A percentile compares a stretch with the other conserved stretches of the same genome.
These are phyloP conservation scores for Pterocles burchelli DNA, from an alignment of 2,113 vertebrate genomes.

Conservation along the genomic window DNA sequence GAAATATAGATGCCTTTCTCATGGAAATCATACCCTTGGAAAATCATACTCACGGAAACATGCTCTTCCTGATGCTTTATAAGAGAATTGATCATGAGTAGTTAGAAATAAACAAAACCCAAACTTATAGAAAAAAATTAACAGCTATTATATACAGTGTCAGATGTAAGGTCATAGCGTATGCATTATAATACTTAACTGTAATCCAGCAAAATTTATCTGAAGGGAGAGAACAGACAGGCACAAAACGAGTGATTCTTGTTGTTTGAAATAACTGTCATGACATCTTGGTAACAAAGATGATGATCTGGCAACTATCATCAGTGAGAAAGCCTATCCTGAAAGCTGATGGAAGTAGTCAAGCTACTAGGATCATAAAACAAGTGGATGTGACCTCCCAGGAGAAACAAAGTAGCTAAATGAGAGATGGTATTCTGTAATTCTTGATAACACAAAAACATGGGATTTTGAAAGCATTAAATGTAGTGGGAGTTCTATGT, in stretches of 20 bases:
- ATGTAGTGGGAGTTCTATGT: not conserved
- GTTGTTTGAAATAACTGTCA: not conserved
- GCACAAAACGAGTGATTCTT: not conserved
- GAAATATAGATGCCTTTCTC: not conserved
- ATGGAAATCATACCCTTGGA: not conserved
- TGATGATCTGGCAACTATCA: not conserved
- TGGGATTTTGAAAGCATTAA: not conserved
- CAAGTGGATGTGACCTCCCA: not conserved
- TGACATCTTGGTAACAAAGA: not conserved
- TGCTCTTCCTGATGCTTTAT: not conserved
- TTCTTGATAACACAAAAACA: not conserved
- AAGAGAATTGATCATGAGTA: not conserved
- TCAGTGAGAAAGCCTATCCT: not conserved
- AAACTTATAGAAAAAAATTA: not conserved
- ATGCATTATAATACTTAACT: not conserved
- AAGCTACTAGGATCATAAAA: not conserved
- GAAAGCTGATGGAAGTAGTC: not conserved
- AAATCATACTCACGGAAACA: not conserved
- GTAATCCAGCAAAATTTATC: not conserved
- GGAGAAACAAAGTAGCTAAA: not conserved
- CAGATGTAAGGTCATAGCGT: not conserved
- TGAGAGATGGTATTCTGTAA: not conserved
- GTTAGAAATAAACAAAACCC: not conserved
- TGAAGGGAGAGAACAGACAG: not conserved
- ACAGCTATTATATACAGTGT: accelerated